These are phyloP conservation scores for Orthosia gothica DNA, from an alignment of 2,888 invertebrate species.

Conservation along the genomic window DNA sequence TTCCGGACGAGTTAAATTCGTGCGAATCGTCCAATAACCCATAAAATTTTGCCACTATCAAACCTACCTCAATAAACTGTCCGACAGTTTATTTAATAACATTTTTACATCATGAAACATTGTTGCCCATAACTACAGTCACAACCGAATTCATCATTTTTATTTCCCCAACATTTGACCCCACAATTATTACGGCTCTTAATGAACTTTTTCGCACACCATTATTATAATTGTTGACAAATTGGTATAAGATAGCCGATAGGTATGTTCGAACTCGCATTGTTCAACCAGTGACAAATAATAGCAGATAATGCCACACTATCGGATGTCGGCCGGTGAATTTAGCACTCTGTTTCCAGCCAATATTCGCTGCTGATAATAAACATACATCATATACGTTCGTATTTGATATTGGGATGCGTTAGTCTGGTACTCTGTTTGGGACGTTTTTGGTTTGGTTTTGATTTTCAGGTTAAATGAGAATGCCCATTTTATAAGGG, in stretches of 20 bases:
- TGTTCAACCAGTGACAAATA: slow-evolving; percentile 90
- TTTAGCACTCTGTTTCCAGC: slow-evolving; percentile 89
- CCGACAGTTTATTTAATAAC: background rate
- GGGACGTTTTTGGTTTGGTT: slow-evolving; percentile 9
- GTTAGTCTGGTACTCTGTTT: slow-evolving; percentile 36
- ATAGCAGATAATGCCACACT: slow-evolving; percentile 90
- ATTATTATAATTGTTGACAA: slow-evolving; percentile 84
- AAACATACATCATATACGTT: slow-evolving; percentile 82
- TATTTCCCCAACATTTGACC: slow-evolving; percentile 49
- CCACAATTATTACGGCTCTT: slow-evolving; percentile 59
- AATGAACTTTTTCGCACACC: slow-evolving; percentile 73
- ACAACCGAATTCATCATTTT: slow-evolving; percentile 20
- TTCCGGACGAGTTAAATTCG: too few species aligned
- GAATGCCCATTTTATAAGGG: too few species aligned
- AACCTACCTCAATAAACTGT: background rate
- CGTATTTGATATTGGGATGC: slow-evolving; percentile 44
- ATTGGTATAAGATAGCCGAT: slow-evolving; percentile 85
- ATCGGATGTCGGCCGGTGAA: slow-evolving; percentile 88
- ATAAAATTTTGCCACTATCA: background rate
- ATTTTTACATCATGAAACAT: background rate
- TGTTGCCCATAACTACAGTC: background rate
- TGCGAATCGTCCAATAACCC: too few species aligned
- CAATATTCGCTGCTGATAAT: slow-evolving; percentile 89
- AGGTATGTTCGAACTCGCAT: slow-evolving; percentile 82
- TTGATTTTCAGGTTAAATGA: slow-evolving; percentile 5